Base-by-base conservation (phyloP, 1,140 invertebrate species). In the Aradophagus sp. region DNA sequence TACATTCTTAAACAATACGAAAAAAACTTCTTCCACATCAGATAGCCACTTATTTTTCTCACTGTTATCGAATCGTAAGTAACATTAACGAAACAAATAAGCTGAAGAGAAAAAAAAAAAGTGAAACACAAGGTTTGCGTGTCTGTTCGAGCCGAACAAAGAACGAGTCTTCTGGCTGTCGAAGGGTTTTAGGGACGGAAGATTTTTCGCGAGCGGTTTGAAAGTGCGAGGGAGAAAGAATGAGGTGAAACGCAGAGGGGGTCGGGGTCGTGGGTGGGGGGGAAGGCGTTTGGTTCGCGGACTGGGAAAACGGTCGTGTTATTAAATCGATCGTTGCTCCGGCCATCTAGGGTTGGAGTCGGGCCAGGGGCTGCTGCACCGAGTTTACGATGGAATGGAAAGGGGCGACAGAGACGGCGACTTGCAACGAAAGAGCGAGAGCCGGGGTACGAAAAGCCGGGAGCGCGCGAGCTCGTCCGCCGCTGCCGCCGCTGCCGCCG, bases 241-340 rank as follows among this genome's bases (percentile, higher is more conserved):
- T 5, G 27, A 10, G 27, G 27, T 6, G 10, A n/a, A 10, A 4
- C 5, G 10, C 10, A 67, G 53, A 29, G 39, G 13, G 23, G 10
- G 41, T 17, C 41, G 29, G 68, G 15, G 48, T 31, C 14, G 23
- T 11, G 17, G 7, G 12, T 59, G 38, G 44, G 29, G 50, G 62
- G 53, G 76, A 62, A 73, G 59, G 77, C 65, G 74, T 38, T 23
- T 35, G 55, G 41, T 69, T 77, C 52, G 74, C 75, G 41, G 39
- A 41, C 20, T 36, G 52, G 61, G 61, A 59, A 55, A 44, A 63
- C 45, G 45, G 67, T 47, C 52, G 58, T 53, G 58, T 76, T 81
- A 83, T 83, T 81, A 82, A 81, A 82, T 81, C 80, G 80, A 82
- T 82, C 80, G 80, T 55, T 45, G 76, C 63, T 76, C 74, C 72